A percentile compares a stretch with the other conserved stretches of the same genome.
These are phyloP conservation scores for Anguilla obscura DNA, from an alignment of 2,797 vertebrate species.

Conservation along the genomic window DNA sequence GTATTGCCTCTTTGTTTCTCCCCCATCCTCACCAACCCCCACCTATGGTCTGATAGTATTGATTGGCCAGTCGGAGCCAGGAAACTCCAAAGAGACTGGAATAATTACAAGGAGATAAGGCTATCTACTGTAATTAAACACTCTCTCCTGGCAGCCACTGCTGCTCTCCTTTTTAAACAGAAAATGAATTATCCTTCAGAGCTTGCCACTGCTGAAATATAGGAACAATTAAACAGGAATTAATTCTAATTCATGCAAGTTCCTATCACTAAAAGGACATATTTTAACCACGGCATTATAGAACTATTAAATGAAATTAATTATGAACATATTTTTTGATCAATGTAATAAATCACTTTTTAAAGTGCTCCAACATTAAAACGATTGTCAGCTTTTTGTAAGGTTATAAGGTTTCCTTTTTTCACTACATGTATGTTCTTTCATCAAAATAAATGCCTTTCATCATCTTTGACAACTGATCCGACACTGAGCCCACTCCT, in stretches of 20 bases:
- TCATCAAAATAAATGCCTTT: constrained; percentile 56
- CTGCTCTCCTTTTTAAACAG: constrained; percentile 67
- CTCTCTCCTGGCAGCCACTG: constrained; percentile 61
- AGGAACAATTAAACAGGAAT: constrained; percentile 90
- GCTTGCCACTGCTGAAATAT: constrained; percentile 79
- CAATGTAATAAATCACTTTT: constrained; percentile 73
- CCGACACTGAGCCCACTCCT: background rate
- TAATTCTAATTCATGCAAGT: constrained; percentile 85
- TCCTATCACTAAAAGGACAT: constrained; percentile 79
- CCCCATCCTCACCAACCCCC: constrained; percentile 46
- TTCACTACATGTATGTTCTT: constrained; percentile 42
- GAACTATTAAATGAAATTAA: constrained; percentile 78
- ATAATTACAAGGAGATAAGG: constrained; percentile 79
- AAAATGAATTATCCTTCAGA: constrained; percentile 84
- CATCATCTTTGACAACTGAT: constrained; percentile 26
- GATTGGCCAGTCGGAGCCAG: constrained; percentile 58
- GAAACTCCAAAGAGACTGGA: constrained; percentile 63
- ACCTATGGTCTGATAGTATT: constrained; percentile 51
- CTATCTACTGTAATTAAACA: constrained; percentile 83
- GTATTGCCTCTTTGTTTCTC: constrained; percentile 49
- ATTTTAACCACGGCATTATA: constrained; percentile 71
- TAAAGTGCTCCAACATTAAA: constrained; percentile 68
- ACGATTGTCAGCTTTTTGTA: constrained; percentile 58
- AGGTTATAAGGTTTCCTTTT: constrained; percentile 49
- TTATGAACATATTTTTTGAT: constrained; percentile 71